Percentiles rank a stretch among this genome's conserved stretches.
Conservation (phyloP, 2,113 vertebrate genomes). For the Motacilla tschutschensis region DNA sequence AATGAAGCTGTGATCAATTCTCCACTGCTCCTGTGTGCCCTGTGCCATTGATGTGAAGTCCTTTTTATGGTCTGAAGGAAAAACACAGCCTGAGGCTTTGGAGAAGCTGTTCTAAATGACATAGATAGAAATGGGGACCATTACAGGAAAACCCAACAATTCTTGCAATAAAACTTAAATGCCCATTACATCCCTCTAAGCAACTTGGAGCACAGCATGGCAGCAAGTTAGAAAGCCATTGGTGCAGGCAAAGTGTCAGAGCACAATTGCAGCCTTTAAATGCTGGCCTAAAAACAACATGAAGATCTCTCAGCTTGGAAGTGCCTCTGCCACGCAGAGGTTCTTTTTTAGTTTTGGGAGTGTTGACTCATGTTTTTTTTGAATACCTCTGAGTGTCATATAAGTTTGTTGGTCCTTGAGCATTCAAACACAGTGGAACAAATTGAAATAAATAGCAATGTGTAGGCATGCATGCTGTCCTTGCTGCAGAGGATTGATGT, state of each 20-base stretch:
- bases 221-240: not conserved
- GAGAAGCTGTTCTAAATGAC: not conserved
- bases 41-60: rapidly evolving
- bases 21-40: not conserved
- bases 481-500: not conserved
- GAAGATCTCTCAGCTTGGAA: not conserved
- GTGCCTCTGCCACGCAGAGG: not conserved
- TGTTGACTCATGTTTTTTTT: not conserved
- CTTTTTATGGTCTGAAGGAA: not conserved
- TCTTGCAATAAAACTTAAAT: not conserved
- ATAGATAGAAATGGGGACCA: not conserved
- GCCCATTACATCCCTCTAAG: not conserved
- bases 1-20: not conserved
- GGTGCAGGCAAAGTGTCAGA: not conserved
- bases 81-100: not conserved
- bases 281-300: not conserved
- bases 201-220: not conserved
- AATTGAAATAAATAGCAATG: not conserved
- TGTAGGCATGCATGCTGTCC: not conserved
- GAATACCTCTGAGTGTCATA: not conserved
- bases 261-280: not conserved
- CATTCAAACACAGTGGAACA: not conserved
- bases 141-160: not conserved
- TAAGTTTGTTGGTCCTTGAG: not conserved
- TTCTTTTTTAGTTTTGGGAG: not conserved